Percentiles rank a stretch among this genome's conserved stretches.
Evolutionary conservation across 1,140 invertebrate genomes (phyloP).

Genomic region (Stegodyphus dumicola): DNA sequence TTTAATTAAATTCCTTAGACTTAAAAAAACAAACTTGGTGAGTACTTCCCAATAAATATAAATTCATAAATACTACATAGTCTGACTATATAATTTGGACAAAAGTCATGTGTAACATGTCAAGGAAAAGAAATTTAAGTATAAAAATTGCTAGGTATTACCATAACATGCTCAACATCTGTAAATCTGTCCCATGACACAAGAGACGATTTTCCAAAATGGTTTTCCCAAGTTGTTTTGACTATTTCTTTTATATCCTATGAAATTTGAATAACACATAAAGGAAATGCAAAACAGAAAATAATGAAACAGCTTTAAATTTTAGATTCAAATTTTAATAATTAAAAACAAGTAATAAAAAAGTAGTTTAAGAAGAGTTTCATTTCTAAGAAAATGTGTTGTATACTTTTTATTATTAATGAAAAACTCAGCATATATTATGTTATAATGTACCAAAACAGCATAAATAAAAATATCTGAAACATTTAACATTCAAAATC

Average conservation of each 20-base stretch:
- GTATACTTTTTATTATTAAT: not conserved
- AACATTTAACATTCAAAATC: too few species aligned
- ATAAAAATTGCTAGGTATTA: conserved; percentile 62
- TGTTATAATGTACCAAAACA: too few species aligned
- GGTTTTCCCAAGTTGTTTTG: conserved; percentile 69
- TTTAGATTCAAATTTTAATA: not conserved
- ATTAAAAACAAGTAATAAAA: too few species aligned
- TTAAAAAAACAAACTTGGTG: too few species aligned
- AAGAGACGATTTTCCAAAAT: conserved; percentile 68
- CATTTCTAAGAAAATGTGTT: not conserved
- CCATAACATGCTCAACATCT: conserved; percentile 70
- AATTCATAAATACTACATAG: too few species aligned
- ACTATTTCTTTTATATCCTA: conserved; percentile 69
- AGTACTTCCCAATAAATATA: too few species aligned
- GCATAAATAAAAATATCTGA: too few species aligned
- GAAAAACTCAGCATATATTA: not conserved
- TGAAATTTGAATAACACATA: conserved; percentile 2
- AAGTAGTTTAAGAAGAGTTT: not conserved
- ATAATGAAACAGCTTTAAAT: not conserved
- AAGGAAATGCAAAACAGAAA: not conserved
- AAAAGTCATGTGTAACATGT: too few species aligned
- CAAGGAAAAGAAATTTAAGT: too few species aligned
- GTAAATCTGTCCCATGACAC: conserved; percentile 72
- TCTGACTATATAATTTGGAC: too few species aligned
- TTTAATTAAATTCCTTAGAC: too few species aligned